Conservation (phyloP, 1,140 invertebrate genomes). For the Anagrus nilaparvatae region DNA sequence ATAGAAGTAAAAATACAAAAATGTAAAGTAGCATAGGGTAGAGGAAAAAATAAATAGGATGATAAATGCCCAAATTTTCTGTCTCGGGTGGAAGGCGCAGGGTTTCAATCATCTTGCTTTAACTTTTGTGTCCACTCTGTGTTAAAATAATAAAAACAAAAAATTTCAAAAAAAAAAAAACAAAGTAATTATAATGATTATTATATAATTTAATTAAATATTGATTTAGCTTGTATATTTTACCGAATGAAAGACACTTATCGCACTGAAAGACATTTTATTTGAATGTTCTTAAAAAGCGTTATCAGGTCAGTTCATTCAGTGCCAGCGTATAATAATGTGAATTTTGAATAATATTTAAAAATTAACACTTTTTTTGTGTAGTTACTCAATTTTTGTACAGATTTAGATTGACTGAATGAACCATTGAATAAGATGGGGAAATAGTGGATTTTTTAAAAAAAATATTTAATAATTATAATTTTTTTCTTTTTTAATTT, state of each 20-base stretch:
- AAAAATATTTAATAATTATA: constrained; percentile 10
- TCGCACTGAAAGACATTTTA: too few species aligned
- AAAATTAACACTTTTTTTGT: constrained; percentile 15
- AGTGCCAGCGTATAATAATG: constrained; percentile 24
- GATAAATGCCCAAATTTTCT: constrained; percentile 25
- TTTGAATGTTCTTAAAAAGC: constrained; percentile 18
- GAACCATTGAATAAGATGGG: constrained; percentile 16
- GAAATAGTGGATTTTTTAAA: constrained; percentile 16
- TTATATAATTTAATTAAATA: constrained; percentile 17
- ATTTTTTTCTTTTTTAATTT: constrained; percentile 1
- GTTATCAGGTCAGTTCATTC: constrained; percentile 31
- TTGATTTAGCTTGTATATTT: too few species aligned
- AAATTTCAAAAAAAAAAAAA: constrained; percentile 15
- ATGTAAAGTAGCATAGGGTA: constrained; percentile 41
- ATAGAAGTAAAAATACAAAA: constrained; percentile 41
- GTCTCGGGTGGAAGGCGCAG: constrained; percentile 27
- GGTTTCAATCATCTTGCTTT: constrained; percentile 29
- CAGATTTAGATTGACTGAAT: constrained; percentile 17
- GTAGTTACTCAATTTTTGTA: constrained; percentile 20
- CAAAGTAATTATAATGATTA: constrained; percentile 12
- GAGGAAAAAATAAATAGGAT: constrained; percentile 18
- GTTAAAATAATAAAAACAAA: too few species aligned
- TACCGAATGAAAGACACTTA: too few species aligned
- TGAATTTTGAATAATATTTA: constrained; percentile 9
- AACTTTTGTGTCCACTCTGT: constrained; percentile 26